Evolutionary conservation across 1,140 invertebrate species (phyloP), one percentile per base, ranked within the genome.

Genomic region (Eufriesea mexicana): DNA sequence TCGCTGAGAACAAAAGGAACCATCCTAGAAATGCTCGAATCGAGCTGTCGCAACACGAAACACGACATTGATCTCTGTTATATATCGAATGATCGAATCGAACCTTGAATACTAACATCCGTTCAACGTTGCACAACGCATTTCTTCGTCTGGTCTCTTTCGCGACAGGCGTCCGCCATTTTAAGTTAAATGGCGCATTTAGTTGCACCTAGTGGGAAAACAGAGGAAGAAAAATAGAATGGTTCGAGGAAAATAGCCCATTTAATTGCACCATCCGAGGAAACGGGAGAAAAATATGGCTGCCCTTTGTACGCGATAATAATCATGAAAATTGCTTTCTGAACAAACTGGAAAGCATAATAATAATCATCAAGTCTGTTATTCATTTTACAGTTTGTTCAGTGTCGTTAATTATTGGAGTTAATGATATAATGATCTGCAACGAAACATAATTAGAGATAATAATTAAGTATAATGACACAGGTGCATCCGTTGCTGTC

Each of bases 371-470:
- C 16, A 4, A 68, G 55, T 35, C 25, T 23, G n/a, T 2, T 8
- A 20, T 0, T 59, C 14, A 20, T 49, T 28, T 71, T 2, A 1
- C 23, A 61, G 7, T 70, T 62, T 2, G 14, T 2, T n/a, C n/a
- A 2, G 42, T 66, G 18, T 51, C 51, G 67, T 72, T 79, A 72
- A 72, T 79, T 72, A 23, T 49, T 7, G 55, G 9, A 35, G 23
- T n/a, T 73, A 73, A 45, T 51, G 6, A 5, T 42, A 14, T 23
- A 23, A 62, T 4, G 35, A 2, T 35, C 35, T 35, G 1, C 35
- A 35, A 35, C 35, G 1, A 35, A 35, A 4, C 35, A 35, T 35
- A 35, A 35, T 35, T 35, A 35, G 35, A 4, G 35, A 35, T 35
- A 35, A 35, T 35, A 35, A 28, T 62, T 62, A 35, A 18, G 2